Evolutionary conservation across 1,140 invertebrate genomes (phyloP), one percentile per base, ranked within the genome.

Genomic region (Zeugodacus cucurbitae): DNA sequence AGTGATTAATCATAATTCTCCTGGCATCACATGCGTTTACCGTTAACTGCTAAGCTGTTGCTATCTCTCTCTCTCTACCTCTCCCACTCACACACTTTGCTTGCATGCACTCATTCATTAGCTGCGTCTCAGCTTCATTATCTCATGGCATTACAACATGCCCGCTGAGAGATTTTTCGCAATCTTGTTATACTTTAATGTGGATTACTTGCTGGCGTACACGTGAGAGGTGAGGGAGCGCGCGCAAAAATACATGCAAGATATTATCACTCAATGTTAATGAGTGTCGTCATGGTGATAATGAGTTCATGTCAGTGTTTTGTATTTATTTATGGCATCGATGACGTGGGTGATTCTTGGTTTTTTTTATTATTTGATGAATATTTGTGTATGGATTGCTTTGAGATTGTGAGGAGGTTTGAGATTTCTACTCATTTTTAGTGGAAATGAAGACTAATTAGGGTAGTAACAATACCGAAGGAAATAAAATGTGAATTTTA

Each of bases 101-200:
- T 11, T 14, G 10, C 29, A 29, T 32, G 26, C 32, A n/a, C 62
- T 32, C 29, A 34, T 10, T 67, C 62, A 29, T 67, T 29, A 29
- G 29, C 62, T 32, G 32, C 67, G n/a, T 26, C 34, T 74, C 32
- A 37, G 67, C 67, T n/a, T n/a, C n/a, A 32, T 5, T 34, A 37
- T 32, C 34, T 37, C 32, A 37, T 32, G 67, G 32, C 14, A 41
- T 74, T 74, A 41, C 32, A 20, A 26, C 1, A 3, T 8, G n/a
- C n/a, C n/a, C n/a, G 34, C 32, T 41, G 20, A 3, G 67, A 20
- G 34, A 34, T 74, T 74, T 74, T 41, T 34, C 20, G 67, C 67
- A 74, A 74, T 32, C 67, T 62, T 74, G 67, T 74, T 74, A 74
- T 29, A 29, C 62, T 67, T 67, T 32, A 67, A 67, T 41, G 67